phyloP scores from a whole-genome alignment of 2,888 invertebrate genomes.

The Nymphalis c-album region DNA sequence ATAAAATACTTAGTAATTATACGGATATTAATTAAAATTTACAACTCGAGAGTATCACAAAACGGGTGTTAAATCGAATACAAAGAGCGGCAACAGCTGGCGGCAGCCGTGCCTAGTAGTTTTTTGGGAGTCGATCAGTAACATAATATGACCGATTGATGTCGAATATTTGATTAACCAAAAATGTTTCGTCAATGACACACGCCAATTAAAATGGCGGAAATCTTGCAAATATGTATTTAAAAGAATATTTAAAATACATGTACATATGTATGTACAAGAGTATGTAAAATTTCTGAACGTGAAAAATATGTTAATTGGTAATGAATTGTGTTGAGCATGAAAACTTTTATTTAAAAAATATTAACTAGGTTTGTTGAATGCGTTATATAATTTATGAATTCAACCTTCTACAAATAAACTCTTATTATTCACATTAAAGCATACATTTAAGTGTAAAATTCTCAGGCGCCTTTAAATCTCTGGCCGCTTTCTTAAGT shows the following conservation, averaged over 20 bases:
- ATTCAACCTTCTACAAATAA: background rate
- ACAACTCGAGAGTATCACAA: background rate
- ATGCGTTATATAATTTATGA: background rate
- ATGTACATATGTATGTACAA: too few relatives aligned
- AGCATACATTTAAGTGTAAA: slow-evolving; percentile 6
- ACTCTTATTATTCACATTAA: background rate
- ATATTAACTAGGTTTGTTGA: background rate
- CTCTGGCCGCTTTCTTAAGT: slow-evolving; percentile 5
- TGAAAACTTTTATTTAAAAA: background rate
- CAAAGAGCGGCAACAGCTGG: slow-evolving; percentile 1
- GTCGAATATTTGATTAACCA: background rate
- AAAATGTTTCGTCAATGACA: too few relatives aligned
- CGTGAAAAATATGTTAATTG: too few relatives aligned
- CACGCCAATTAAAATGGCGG: too few relatives aligned
- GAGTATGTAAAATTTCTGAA: too few relatives aligned
- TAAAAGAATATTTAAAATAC: too few relatives aligned
- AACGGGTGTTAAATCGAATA: background rate
- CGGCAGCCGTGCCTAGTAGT: background rate
- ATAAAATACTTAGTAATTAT: background rate
- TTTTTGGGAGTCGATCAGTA: background rate
- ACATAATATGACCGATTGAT: background rate
- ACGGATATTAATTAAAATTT: too few relatives aligned
- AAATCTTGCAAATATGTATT: too few relatives aligned
- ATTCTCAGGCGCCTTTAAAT: background rate
- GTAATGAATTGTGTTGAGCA: too few relatives aligned